These are phyloP conservation scores for Cephonodes hylas DNA, from an alignment of 2,888 invertebrate genomes.

Conservation along the genomic window DNA sequence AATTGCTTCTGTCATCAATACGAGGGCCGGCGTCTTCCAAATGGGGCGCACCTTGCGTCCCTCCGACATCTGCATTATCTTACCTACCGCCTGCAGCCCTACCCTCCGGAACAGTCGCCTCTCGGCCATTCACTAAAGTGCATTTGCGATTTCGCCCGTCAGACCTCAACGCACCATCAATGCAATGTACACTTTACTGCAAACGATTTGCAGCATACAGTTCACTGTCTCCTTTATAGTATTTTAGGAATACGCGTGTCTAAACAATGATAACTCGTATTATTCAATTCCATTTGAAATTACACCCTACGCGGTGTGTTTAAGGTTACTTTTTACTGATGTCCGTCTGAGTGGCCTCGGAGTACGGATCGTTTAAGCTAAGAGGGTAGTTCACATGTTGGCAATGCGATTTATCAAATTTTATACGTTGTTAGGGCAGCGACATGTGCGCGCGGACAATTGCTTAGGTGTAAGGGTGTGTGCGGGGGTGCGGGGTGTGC, in stretches of 20 bases:
- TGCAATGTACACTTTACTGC: conserved; percentile 33
- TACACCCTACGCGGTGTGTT: conserved; percentile 19
- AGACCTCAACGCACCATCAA: conserved; percentile 41
- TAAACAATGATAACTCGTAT: conserved; percentile 67
- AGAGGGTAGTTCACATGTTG: conserved; percentile 80
- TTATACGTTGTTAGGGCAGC: conserved; percentile 70
- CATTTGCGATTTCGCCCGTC: conserved; percentile 66
- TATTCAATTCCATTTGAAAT: conserved; percentile 26
- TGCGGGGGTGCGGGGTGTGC: conserved; percentile 31
- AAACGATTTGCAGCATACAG: conserved; percentile 19
- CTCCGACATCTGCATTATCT: conserved; percentile 75
- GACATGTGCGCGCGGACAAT: conserved; percentile 77
- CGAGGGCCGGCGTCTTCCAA: conserved; percentile 36
- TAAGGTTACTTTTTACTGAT: conserved; percentile 34
- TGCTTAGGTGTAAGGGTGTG: conserved; percentile 52
- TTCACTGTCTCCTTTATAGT: conserved; percentile 5
- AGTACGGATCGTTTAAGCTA: conserved; percentile 70
- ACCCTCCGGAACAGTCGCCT: conserved; percentile 70
- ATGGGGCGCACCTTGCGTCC: conserved; percentile 40
- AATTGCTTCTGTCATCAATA: conserved; percentile 73
- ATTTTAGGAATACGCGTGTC: conserved; percentile 36
- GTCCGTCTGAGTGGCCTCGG: conserved; percentile 30
- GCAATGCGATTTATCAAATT: conserved; percentile 79
- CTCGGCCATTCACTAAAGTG: conserved; percentile 74
- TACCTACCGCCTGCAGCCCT: too few relatives aligned